A percentile compares a stretch with the other conserved stretches of the same genome.
Conservation (phyloP, 2,888 invertebrate species). For the Caenorhabditis afra region DNA sequence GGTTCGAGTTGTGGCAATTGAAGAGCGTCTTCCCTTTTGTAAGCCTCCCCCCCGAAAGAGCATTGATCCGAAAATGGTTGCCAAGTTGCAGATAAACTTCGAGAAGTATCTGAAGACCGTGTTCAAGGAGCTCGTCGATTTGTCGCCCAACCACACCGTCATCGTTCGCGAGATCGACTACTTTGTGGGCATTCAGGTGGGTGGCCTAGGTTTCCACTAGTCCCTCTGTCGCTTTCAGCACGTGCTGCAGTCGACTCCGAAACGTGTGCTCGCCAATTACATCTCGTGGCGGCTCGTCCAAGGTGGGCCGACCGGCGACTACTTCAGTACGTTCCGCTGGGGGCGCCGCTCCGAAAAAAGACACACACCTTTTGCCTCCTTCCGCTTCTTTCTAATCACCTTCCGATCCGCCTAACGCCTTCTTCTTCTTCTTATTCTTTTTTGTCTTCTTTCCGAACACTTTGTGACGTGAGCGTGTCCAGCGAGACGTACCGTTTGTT, state of each 20-base stretch:
- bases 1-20: slow-evolving; percentile 73
- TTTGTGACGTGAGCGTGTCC: slow-evolving; percentile 44
- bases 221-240: slow-evolving; percentile 60
- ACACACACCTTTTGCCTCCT: slow-evolving; percentile 13
- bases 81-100: slow-evolving; percentile 70
- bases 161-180: slow-evolving; percentile 77
- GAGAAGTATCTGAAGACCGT: slow-evolving; percentile 70
- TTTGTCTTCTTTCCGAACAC: not conserved
- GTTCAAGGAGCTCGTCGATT: slow-evolving; percentile 71
- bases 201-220: too few relatives aligned
- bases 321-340: slow-evolving; percentile 58
- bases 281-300: slow-evolving; percentile 78
- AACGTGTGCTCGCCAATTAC: slow-evolving; percentile 77
- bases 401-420: not conserved
- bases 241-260: slow-evolving; percentile 71
- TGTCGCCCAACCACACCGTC: slow-evolving; percentile 74
- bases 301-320: slow-evolving; percentile 63
- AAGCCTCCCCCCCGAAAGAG: too few relatives aligned
- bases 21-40: slow-evolving; percentile 72
- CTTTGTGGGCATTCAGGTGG: slow-evolving; percentile 73
- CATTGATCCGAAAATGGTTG: not conserved
- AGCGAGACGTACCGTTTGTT: slow-evolving; percentile 46
- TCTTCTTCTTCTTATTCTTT: slow-evolving; percentile 6
- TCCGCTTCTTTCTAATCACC: slow-evolving; percentile 41
- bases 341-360: not conserved